phyloP scores from a whole-genome alignment of 2,888 invertebrate genomes.

The Thecocarcelia acutangulata region DNA sequence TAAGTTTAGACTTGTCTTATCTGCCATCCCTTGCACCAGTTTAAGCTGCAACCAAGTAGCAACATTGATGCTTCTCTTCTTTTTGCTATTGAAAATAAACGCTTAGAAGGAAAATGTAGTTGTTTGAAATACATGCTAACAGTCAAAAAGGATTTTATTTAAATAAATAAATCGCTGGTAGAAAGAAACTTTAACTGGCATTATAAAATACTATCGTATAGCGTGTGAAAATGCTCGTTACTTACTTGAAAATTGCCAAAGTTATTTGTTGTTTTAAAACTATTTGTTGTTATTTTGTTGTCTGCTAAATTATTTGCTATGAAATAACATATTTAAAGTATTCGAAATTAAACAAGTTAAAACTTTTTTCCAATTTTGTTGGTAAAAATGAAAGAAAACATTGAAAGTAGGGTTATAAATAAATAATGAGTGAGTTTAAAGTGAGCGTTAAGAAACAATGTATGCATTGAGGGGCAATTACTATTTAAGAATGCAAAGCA shows the following conservation, averaged over 20 bases:
- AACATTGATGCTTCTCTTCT: conserved; percentile 26
- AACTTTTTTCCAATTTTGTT: background rate
- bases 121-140: background rate
- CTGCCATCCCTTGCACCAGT: conserved; percentile 25
- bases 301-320: conserved; percentile 34
- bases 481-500: too few relatives aligned
- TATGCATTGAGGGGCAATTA: background rate
- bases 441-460: background rate
- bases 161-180: conserved; percentile 39
- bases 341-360: conserved; percentile 38
- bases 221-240: conserved; percentile 58
- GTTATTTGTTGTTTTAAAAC: conserved; percentile 17
- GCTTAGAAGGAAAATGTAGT: conserved; percentile 7
- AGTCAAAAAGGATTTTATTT: conserved; percentile 28
- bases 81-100: background rate
- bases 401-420: conserved; percentile 22
- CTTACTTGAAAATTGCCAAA: conserved; percentile 38
- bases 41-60: conserved; percentile 23
- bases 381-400: conserved; percentile 4
- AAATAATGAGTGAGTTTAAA: conserved; percentile 18
- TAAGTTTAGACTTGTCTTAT: conserved; percentile 37
- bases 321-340: conserved; percentile 24
- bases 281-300: conserved; percentile 26
- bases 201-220: conserved; percentile 35
- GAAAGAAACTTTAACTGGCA: conserved; percentile 11